These are phyloP conservation scores for Aphaenogaster ashmeadi DNA, from an alignment of 1,140 invertebrate species.

Conservation along the genomic window DNA sequence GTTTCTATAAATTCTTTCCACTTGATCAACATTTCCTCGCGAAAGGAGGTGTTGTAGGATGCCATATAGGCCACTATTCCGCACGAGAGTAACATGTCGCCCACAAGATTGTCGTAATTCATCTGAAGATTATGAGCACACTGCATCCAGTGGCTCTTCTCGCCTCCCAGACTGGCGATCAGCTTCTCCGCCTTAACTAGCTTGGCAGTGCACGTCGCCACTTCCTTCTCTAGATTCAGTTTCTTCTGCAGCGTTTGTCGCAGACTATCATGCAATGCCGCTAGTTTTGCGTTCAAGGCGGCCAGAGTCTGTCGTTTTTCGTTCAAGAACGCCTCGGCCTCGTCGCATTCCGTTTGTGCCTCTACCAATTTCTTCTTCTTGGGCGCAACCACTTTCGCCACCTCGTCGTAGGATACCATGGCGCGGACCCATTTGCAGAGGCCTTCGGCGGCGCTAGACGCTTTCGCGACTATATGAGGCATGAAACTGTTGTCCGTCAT, in stretches of 20 bases:
- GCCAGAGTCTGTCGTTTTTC: slow-evolving; percentile 88
- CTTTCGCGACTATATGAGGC: slow-evolving; percentile 91
- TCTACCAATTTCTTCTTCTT: slow-evolving; percentile 89
- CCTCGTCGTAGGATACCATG: slow-evolving; percentile 92
- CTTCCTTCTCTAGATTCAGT: slow-evolving; percentile 88
- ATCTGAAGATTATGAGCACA: slow-evolving; percentile 88
- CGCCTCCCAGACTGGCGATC: slow-evolving; percentile 90
- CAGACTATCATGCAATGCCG: slow-evolving; percentile 87
- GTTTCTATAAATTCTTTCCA: slow-evolving; percentile 88
- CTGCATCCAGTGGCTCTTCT: slow-evolving; percentile 90
- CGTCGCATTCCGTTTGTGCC: slow-evolving; percentile 89
- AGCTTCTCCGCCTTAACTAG: slow-evolving; percentile 90
- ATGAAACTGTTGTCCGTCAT: slow-evolving; percentile 90
- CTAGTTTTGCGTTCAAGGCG: slow-evolving; percentile 89
- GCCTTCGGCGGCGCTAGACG: slow-evolving; percentile 91
- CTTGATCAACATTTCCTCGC: slow-evolving; percentile 84
- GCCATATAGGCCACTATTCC: slow-evolving; percentile 90
- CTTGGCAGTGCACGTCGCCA: slow-evolving; percentile 89
- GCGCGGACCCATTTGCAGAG: slow-evolving; percentile 92
- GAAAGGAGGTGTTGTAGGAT: slow-evolving; percentile 87
- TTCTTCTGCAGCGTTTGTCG: slow-evolving; percentile 85
- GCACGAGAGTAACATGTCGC: slow-evolving; percentile 90
- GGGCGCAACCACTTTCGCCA: slow-evolving; percentile 90
- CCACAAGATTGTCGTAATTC: slow-evolving; percentile 89
- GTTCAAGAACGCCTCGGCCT: slow-evolving; percentile 89